Evolutionary conservation across 2,797 vertebrate species (phyloP).

Genomic region (Coilia nasus): DNA sequence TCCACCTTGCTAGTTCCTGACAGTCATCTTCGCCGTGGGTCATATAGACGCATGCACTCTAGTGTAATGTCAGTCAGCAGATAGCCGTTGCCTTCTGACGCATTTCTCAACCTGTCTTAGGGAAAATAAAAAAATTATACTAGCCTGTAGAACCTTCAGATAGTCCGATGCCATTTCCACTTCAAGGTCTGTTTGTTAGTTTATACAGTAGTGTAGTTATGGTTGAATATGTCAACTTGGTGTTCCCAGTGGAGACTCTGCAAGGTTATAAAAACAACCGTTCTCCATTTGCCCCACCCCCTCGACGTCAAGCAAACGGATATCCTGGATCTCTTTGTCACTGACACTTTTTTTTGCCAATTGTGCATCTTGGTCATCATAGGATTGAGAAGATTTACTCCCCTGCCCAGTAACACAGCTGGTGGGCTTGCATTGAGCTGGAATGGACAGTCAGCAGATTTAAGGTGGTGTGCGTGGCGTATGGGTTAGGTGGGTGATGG

Average conservation of each 20-base stretch:
- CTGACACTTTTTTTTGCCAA: neutral
- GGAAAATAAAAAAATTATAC: neutral
- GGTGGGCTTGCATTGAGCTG: neutral
- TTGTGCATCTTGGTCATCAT: neutral
- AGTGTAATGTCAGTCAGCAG: neutral
- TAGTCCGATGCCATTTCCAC: conserved; percentile 33
- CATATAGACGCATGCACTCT: conserved; percentile 3
- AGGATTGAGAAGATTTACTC: neutral
- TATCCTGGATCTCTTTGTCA: neutral
- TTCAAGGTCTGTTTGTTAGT: conserved; percentile 32
- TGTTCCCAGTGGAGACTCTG: conserved; percentile 37
- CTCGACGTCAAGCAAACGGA: neutral
- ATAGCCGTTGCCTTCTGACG: conserved; percentile 28
- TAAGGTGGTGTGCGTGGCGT: neutral
- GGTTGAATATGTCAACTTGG: conserved; percentile 34
- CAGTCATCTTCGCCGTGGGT: neutral
- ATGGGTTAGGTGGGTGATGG: neutral
- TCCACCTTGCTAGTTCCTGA: neutral
- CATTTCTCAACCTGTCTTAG: conserved; percentile 40
- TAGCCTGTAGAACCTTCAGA: conserved; percentile 36
- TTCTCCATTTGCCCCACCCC: neutral
- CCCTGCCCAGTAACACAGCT: neutral
- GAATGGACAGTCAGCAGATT: neutral
- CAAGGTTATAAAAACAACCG: conserved; percentile 24
- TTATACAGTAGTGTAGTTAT: conserved; percentile 40